Base-by-base conservation (phyloP, 2,113 vertebrate species). In the Siphamia tubifer region DNA sequence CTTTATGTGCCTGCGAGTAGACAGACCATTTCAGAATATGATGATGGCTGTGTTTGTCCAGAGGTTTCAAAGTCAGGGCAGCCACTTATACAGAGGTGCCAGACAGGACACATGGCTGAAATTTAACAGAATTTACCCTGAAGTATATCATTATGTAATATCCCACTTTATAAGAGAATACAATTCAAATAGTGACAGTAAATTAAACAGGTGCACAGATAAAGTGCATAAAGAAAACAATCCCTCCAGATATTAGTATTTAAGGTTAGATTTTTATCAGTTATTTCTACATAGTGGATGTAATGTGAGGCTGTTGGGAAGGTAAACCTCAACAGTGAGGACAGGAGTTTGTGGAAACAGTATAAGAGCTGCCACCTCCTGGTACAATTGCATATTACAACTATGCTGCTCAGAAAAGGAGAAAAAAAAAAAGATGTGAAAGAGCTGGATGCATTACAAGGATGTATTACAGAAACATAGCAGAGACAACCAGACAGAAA, bases 361-460 rank as follows among this genome's bases (percentile, higher is more conserved):
- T 88, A 79, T 78, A 91, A 65, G 47, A 89, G 90, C 89, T 91
- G 90, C 92, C 92, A 91, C 91, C 92, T 93, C 77, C 92, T 94
- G 92, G 91, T 67, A 20, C 57, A 12, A 71, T 55, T 2, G 17
- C 16, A 77, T 79, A 81, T 89, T 88, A 70, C 83, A 86, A n/a
- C 31, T 6, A 11, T 34, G 6, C 47, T 15, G 20, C 17, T 72
- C 21, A 36, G 81, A 39, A 65, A 45, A 44, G 21, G 47, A 35
- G 27, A 65, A 65, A 65, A 75, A 24, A 60, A 53, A 48, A 15
- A 51, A 20, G 15, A 57, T 60, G 66, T 44, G 4, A 38, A 32
- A 43, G 10, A 2, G 5, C 1, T 15, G 1, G 9, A 15, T 8
- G 8, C 13, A 23, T 19, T 6, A 11, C 27, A 44, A 9, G 17